Base-by-base conservation (phyloP, 1,140 invertebrate species). In the Neodiprion fabricii region DNA sequence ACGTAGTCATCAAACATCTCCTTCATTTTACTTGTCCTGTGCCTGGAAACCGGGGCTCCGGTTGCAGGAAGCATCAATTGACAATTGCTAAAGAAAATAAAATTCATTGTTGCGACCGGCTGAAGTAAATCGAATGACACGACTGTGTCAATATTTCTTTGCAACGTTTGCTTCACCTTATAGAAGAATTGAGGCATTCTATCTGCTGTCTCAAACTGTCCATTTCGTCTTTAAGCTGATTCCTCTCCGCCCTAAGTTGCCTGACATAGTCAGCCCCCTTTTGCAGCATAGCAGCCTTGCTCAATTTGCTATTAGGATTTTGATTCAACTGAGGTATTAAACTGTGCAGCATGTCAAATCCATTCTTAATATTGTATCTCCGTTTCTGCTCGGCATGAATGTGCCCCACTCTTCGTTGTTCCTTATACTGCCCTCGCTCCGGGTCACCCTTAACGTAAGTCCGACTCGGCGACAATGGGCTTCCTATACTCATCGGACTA, bases 381-480 rank as follows among this genome's bases (percentile, higher is more conserved):
- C 98, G 91, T 86, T 99, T 99, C 89, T 99, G 98, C 85, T 99
- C 98, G 0, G 98, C 97, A 86, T 99, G 97, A 75, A 98, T 96
- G 86, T 99, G 98, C 48, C 96, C 94, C 67, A 92, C 93, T 66
- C 95, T 90, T 50, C 95, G 91, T 77, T 95, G 91, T 81, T 94
- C 93, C 84, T 91, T 89, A 69, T 88, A 89, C 28, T 87, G 85
- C 67, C 87, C 87, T 0, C 87, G 79, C 73, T 88, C 87, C 0
- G 83, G 73, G 48, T 88, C 87, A 17, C 82, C 80, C 72, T 88
- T 89, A 5, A 85, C 79, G 71, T 83, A 88, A 12, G 74, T 77
- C 40, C 81, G 80, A 67, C 72, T 76, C 1, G 87, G 87, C 17
- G 87, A 89, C 11, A 88, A 66, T 0, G 87, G 87, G 72, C 87